A percentile compares a stretch with the other conserved stretches of the same genome.
phyloP scores from a whole-genome alignment of 2,113 vertebrate species.

The Protobothrops mucrosquamatus region DNA sequence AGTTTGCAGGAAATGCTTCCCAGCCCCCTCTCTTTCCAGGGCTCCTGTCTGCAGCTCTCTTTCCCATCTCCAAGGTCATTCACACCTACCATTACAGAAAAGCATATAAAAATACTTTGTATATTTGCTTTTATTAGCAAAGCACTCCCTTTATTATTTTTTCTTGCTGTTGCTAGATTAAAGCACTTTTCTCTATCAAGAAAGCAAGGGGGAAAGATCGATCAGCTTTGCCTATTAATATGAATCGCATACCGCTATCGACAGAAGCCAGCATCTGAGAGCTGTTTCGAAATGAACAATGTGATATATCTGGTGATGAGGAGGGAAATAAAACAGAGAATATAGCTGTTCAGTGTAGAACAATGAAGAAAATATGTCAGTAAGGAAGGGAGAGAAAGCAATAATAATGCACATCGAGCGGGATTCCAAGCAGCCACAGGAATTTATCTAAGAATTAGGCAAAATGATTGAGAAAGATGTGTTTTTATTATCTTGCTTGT shows the following conservation, averaged over 20 bases:
- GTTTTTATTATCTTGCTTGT: background rate
- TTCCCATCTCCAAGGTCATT: background rate
- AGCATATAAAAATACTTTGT: slow-evolving; percentile 30
- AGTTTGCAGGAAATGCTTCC: background rate
- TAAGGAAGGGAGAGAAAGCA: background rate
- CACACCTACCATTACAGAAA: background rate
- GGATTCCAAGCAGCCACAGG: background rate
- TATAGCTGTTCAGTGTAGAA: background rate
- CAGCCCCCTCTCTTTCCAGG: background rate
- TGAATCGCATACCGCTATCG: slow-evolving; percentile 6
- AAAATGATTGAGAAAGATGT: background rate
- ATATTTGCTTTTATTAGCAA: background rate
- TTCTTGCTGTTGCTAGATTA: background rate
- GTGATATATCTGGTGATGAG: background rate
- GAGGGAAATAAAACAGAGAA: background rate
- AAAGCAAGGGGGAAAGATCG: background rate
- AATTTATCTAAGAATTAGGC: background rate
- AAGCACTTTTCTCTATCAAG: slow-evolving; percentile 13
- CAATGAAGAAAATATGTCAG: background rate
- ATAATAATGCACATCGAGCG: background rate
- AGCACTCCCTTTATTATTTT: background rate
- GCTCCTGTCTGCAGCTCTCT: background rate
- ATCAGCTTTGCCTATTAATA: slow-evolving; percentile 24
- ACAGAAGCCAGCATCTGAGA: background rate
- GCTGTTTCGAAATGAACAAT: slow-evolving; percentile 18